phyloP scores from a whole-genome alignment of 35 echinoderm and acorn worm species.

The Patiria miniata region DNA sequence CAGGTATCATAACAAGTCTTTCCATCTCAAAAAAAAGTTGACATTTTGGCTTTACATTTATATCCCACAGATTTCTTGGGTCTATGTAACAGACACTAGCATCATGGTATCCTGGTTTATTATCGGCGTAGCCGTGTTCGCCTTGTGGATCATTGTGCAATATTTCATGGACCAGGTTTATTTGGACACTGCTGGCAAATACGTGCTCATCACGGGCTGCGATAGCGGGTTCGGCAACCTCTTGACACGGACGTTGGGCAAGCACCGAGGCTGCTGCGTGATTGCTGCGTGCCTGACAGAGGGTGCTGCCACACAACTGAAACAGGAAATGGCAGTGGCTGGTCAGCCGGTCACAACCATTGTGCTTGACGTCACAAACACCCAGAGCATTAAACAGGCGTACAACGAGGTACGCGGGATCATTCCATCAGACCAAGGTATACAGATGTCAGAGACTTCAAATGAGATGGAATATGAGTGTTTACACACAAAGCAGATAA shows the following conservation, averaged over 20 bases:
- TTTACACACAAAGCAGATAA: no score
- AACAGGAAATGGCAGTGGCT: conserved; percentile 20
- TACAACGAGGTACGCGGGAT: conserved; percentile 52
- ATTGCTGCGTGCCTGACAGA: conserved; percentile 74
- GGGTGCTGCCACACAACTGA: conserved; percentile 38
- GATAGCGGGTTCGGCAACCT: conserved; percentile 85
- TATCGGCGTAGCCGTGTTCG: no score
- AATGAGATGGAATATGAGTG: no score
- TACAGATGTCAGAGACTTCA: no score
- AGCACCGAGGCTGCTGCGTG: conserved; percentile 59
- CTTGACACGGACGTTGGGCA: conserved; percentile 62
- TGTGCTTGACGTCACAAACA: conserved; percentile 52
- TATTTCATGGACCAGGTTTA: neutral
- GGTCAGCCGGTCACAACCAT: conserved; percentile 25
- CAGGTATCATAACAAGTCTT: no score
- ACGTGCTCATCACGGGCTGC: conserved; percentile 84
- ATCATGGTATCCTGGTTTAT: no score
- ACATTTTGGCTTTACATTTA: no score
- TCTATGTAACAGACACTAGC: no score
- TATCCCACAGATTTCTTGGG: no score
- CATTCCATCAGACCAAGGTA: conserved; percentile 50
- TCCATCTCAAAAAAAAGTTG: no score
- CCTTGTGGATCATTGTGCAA: no score
- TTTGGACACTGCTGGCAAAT: conserved; percentile 30
- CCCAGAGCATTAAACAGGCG: conserved; percentile 50